phyloP scores from a whole-genome alignment of 2,888 invertebrate species.

The Blastobasis lacticolella region DNA sequence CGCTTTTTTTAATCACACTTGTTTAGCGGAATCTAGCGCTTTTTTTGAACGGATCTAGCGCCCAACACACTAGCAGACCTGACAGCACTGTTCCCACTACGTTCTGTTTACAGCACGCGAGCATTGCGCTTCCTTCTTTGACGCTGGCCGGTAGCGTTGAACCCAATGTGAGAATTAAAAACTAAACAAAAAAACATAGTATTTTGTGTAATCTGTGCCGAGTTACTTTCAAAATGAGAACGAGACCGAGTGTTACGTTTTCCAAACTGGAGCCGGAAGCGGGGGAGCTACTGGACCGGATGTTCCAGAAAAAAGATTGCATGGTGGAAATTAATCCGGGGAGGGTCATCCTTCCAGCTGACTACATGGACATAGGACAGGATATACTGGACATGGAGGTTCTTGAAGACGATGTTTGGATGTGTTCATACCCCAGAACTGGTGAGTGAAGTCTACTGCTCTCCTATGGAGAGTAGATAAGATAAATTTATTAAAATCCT shows the following conservation, averaged over 20 bases:
- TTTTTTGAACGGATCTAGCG: too few species aligned
- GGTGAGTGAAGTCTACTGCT: conserved; percentile 67
- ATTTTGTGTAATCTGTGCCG: background rate
- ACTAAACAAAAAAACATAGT: conserved; percentile 5
- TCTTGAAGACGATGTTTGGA: conserved; percentile 85
- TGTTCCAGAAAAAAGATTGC: conserved; percentile 80
- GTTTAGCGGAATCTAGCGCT: too few species aligned
- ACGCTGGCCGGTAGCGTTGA: conserved; percentile 12
- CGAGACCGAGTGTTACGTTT: conserved; percentile 61
- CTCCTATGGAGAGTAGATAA: too few species aligned
- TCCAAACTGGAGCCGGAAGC: conserved; percentile 75
- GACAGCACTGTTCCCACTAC: conserved; percentile 1
- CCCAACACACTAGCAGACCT: background rate
- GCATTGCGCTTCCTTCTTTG: conserved; percentile 37
- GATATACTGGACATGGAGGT: conserved; percentile 82
- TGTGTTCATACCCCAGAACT: conserved; percentile 91
- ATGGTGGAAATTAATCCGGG: conserved; percentile 84
- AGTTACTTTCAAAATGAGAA: conserved; percentile 42
- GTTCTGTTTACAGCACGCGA: conserved; percentile 28
- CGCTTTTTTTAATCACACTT: too few species aligned
- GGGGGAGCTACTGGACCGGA: conserved; percentile 75
- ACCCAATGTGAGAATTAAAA: conserved; percentile 5
- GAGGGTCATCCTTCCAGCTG: conserved; percentile 79
- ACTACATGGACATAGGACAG: conserved; percentile 79
- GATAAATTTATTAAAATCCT: background rate